These are phyloP conservation scores for Propithecus deckenii DNA, from an alignment of 2,797 vertebrate species.

Conservation along the genomic window DNA sequence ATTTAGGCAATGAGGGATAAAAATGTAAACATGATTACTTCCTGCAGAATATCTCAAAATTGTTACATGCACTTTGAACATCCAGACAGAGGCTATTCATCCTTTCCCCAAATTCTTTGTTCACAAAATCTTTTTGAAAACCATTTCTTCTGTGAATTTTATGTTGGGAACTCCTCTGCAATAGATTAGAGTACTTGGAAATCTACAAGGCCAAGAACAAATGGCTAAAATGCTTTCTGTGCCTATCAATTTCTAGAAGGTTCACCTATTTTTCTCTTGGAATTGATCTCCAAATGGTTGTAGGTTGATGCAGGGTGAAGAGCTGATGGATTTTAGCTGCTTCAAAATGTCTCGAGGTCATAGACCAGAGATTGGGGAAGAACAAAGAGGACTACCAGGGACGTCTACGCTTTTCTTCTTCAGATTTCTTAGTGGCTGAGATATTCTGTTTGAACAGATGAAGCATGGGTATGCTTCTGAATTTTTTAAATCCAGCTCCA, in stretches of 20 bases:
- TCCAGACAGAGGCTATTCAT: background rate
- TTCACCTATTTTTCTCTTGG: slow-evolving; percentile 10
- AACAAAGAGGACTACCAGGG: background rate
- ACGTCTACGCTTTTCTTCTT: background rate
- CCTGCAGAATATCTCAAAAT: background rate
- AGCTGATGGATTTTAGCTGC: background rate
- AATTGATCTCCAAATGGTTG: background rate
- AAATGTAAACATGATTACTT: slow-evolving; percentile 3
- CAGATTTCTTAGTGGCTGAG: background rate
- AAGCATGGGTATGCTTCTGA: background rate
- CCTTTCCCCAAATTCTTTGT: slow-evolving; percentile 1
- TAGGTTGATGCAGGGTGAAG: background rate
- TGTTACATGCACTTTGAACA: background rate
- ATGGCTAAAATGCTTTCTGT: background rate
- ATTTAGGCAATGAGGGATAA: background rate
- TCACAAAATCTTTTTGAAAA: slow-evolving; percentile 22
- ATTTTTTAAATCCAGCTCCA: background rate
- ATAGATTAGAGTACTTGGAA: slow-evolving; percentile 25
- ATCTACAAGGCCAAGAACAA: slow-evolving; percentile 7
- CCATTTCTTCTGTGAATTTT: slow-evolving; percentile 31
- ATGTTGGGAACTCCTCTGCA: slow-evolving; percentile 2
- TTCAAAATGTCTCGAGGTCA: background rate
- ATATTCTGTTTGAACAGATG: background rate
- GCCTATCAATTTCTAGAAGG: background rate
- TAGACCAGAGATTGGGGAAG: background rate